Conservation (phyloP, 2,888 invertebrate genomes). For the Dryomyza anilis region DNA sequence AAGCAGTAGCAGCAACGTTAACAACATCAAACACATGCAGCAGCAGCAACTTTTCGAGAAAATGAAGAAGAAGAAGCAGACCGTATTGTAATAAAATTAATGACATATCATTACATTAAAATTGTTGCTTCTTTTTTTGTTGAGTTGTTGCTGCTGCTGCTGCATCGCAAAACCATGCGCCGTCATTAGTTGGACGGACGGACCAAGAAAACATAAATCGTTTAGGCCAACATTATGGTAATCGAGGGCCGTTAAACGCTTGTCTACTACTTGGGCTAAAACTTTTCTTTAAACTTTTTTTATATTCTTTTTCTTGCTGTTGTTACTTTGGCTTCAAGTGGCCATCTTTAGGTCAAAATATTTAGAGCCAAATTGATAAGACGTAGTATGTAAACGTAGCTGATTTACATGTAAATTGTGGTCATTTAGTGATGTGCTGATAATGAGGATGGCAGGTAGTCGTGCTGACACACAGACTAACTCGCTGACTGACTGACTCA, state of each 20-base stretch:
- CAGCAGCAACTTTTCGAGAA: background rate
- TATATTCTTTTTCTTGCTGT: background rate
- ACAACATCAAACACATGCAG: background rate
- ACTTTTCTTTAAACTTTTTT: too few species aligned
- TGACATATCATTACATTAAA: slow-evolving; percentile 37
- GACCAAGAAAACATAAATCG: slow-evolving; percentile 3
- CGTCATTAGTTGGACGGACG: too few species aligned
- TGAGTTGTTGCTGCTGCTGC: background rate
- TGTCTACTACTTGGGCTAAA: background rate
- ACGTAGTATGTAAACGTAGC: too few species aligned
- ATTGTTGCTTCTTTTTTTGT: slow-evolving; percentile 19
- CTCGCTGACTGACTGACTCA: background rate
- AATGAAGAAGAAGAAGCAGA: slow-evolving; percentile 11
- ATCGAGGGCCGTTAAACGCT: slow-evolving; percentile 13
- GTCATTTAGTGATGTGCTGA: slow-evolving; percentile 8
- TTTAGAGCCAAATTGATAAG: slow-evolving; percentile 16
- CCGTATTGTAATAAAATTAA: slow-evolving; percentile 36
- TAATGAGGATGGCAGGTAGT: background rate
- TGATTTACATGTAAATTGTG: slow-evolving; percentile 13
- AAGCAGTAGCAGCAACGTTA: slow-evolving; percentile 2
- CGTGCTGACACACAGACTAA: background rate
- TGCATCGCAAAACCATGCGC: background rate
- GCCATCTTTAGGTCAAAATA: slow-evolving; percentile 13
- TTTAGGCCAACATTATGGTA: slow-evolving; percentile 24
- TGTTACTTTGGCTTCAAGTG: too few species aligned